Evolutionary conservation across 2,113 vertebrate species (phyloP), one percentile per base, ranked within the genome.

Genomic region (Arvicanthis niloticus): DNA sequence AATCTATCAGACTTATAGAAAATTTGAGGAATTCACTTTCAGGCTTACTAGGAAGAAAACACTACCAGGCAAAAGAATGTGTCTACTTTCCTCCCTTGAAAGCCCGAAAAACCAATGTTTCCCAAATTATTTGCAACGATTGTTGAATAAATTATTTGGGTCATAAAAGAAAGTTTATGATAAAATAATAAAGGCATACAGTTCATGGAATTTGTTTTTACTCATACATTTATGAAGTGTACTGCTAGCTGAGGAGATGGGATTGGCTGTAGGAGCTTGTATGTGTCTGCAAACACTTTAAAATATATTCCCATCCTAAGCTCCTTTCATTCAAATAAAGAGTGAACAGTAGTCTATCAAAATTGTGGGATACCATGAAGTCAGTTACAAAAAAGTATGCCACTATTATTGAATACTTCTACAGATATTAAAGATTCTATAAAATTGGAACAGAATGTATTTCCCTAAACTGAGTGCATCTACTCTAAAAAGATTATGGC

Each of bases 1-100:
- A 2, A 65, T 40, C 87, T 91, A 31, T 70, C 2, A 81, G 22
- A 86, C 22, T 81, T 65, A 29, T 72, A 94, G 53, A 3, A 58
- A 81, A 29, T 37, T 70, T 34, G 62, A 68, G 42, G 5, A 92
- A 60, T 88, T 58, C 34, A 56, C 72, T 73, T 11, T 37, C 21
- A 78, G 2, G 34, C 77, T 58, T 89, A 67, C 21, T 48, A 67
- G 17, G 53, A 91, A 72, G 26, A n/a, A 84, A 88, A 4, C 0
- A 40, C 8, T 1, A 40, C 8, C 5, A 76, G 26, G 34, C 19
- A 42, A 48, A 53, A 48, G 0, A 81, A 5, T n/a, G 0, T 42
- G 40, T 29, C 22, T 68, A 53, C 31, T 10, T 26, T 70, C 26
- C 34, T 24, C 9, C 11, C 9, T 7, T 31, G 10, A 31, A 13